These are phyloP conservation scores for Eilema caniola DNA, from an alignment of 2,888 invertebrate genomes.

Conservation along the genomic window DNA sequence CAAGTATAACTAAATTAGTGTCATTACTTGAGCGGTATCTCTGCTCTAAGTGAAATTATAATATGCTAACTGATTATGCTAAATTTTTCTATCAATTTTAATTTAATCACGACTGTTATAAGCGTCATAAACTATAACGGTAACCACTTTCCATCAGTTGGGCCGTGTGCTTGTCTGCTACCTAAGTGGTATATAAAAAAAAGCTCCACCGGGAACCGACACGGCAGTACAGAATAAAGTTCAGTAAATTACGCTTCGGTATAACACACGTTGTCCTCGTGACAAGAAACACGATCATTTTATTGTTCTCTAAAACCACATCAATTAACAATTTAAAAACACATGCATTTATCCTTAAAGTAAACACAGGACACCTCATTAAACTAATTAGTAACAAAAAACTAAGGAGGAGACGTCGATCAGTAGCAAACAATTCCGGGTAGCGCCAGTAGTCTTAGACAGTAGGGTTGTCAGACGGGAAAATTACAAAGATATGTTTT, in stretches of 20 bases:
- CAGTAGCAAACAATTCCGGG: slow-evolving; percentile 69
- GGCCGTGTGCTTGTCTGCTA: too few species aligned
- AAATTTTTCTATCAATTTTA: too few species aligned
- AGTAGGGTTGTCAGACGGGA: slow-evolving; percentile 41
- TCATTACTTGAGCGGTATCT: too few species aligned
- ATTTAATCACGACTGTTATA: too few species aligned
- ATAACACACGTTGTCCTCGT: slow-evolving; percentile 11
- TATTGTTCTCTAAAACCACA: slow-evolving; percentile 11
- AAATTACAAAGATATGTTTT: background rate
- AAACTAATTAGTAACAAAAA: slow-evolving; percentile 81
- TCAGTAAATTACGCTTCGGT: too few species aligned
- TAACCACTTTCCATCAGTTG: too few species aligned
- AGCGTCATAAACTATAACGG: too few species aligned
- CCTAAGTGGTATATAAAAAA: too few species aligned
- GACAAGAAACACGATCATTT: background rate
- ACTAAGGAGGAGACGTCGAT: slow-evolving; percentile 69
- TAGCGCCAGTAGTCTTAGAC: slow-evolving; percentile 52
- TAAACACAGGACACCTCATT: slow-evolving; percentile 72
- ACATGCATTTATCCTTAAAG: slow-evolving; percentile 45
- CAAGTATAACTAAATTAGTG: background rate
- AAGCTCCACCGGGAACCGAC: too few species aligned
- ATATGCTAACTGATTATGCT: too few species aligned
- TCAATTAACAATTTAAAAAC: slow-evolving; percentile 60
- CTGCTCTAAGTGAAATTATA: too few species aligned
- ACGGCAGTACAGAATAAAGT: too few species aligned